Evolutionary conservation across 2,797 vertebrate species (phyloP).

Genomic region (Syndactyla subalaris): DNA sequence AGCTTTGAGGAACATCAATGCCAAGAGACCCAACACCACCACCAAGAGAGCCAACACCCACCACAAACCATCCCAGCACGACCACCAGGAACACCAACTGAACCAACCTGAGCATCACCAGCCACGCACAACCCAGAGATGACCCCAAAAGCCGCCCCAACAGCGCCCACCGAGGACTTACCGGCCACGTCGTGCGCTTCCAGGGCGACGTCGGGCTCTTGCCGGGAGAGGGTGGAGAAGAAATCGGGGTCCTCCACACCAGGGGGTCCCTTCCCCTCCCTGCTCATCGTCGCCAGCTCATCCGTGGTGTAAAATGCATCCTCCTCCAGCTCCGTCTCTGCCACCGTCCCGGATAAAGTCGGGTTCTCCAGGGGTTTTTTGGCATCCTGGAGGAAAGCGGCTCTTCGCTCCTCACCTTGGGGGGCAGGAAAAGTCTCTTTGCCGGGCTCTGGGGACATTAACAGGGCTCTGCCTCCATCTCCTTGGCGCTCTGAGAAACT

Average conservation of each 20-base stretch:
- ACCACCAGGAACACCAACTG: neutral
- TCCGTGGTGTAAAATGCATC: neutral
- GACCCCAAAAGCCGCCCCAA: neutral
- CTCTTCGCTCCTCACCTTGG: slow-evolving; percentile 15
- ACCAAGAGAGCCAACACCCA: neutral
- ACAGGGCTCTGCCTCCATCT: slow-evolving; percentile 18
- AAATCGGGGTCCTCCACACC: neutral
- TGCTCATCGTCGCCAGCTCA: neutral
- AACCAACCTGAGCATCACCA: accelerated
- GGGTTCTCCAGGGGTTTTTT: neutral
- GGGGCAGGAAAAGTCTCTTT: slow-evolving; percentile 20
- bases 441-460: neutral
- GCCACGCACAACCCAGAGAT: accelerated
- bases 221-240: neutral
- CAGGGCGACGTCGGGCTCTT: neutral
- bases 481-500: slow-evolving; percentile 9
- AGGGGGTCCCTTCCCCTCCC: neutral
- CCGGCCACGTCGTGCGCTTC: slow-evolving; percentile 28
- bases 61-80: accelerated
- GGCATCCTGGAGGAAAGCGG: slow-evolving; percentile 10
- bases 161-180: neutral
- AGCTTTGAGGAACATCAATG: neutral
- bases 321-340: neutral
- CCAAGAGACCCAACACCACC: neutral
- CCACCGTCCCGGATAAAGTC: neutral